Evolutionary conservation across 2,888 invertebrate genomes (phyloP).

Genomic region (Lamellibrachia satsuma): DNA sequence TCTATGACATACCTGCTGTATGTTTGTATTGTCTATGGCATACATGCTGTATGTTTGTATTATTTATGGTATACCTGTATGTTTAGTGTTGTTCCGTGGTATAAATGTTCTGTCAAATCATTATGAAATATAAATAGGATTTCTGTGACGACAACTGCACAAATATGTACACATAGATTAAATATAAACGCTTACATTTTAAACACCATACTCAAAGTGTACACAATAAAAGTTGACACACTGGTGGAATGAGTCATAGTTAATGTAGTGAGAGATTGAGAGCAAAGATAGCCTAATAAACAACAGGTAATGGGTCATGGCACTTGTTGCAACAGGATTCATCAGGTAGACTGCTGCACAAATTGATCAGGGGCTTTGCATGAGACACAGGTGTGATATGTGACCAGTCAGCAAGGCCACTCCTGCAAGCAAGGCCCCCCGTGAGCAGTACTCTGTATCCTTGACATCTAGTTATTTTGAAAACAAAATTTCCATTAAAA

Average conservation of each 20-base stretch:
- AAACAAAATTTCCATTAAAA: neutral
- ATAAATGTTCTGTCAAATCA: too few relatives aligned
- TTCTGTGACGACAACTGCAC: too few relatives aligned
- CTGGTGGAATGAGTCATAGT: neutral
- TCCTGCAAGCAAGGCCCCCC: neutral
- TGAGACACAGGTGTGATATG: neutral
- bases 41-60: neutral
- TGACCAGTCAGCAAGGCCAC: neutral
- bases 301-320: neutral
- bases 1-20: too few relatives aligned
- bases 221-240: too few relatives aligned
- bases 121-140: too few relatives aligned
- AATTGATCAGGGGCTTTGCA: neutral
- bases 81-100: too few relatives aligned
- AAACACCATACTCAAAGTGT: too few relatives aligned
- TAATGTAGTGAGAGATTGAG: neutral
- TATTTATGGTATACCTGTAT: neutral
- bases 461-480: neutral
- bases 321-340: neutral
- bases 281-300: neutral
- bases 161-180: too few relatives aligned
- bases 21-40: neutral
- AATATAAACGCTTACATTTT: too few relatives aligned
- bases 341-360: neutral
- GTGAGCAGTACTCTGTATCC: neutral